Evolutionary conservation across 2,888 invertebrate species (phyloP), one percentile per base, ranked within the genome.

Genomic region (Neoitamus cyanurus): DNA sequence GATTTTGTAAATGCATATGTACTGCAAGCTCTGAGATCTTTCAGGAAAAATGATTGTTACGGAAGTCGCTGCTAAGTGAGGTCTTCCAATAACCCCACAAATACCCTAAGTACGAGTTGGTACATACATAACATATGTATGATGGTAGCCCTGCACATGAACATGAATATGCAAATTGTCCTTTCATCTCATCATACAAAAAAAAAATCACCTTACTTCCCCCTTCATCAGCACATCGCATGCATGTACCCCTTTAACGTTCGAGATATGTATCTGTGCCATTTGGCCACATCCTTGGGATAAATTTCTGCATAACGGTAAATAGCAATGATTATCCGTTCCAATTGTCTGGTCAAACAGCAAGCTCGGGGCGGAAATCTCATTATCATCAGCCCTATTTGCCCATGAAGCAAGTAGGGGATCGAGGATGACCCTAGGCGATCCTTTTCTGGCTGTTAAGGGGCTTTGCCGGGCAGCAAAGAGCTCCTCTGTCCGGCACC

Each of bases 281-380:
- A 20, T 58, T 58, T 58, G 58, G 9, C 58, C 25, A 58, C 58
- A 58, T 58, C 58, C 58, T 58, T 58, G 58, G 58, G 58, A 58
- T 58, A 58, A 58, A 58, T 58, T 58, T 20, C 58, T 58, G 58
- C 20, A 58, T 58, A 58, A 58, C 58, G 58, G 20, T 58, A 58
- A 58, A 58, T 58, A 58, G 58, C 58, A 58, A 58, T 58, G 58
- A 58, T 58, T 58, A 58, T 58, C 58, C 58, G 58, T 58, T 58
- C 58, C 58, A 25, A 58, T 58, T 58, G 58, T 58, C 58, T 58
- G 58, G 58, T 58, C 58, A 58, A 58, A 58, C 25, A 58, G 25
- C 25, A 58, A 58, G 58, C 58, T 25, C 58, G 58, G 9, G 58
- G 58, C 58, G 58, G 58, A 58, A 58, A 58, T 58, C 58, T 58